A percentile compares a stretch with the other conserved stretches of the same genome.
Evolutionary conservation across 2,797 vertebrate genomes (phyloP).

Genomic region (Lacerta bilineata): DNA sequence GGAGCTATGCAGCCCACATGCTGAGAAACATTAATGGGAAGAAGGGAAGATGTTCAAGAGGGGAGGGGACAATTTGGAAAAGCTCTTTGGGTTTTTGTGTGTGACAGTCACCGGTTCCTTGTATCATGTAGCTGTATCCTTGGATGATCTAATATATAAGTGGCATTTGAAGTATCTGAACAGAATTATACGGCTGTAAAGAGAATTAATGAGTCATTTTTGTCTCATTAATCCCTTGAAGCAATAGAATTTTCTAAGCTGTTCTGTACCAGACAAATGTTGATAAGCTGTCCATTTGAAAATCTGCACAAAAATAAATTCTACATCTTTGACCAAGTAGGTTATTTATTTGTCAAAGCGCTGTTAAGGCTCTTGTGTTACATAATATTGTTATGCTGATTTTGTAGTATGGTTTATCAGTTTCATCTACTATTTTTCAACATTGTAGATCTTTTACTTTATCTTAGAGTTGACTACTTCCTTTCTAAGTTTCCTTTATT

Average conservation of each 20-base stretch:
- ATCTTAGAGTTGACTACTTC: not conserved
- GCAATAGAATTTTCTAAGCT: not conserved
- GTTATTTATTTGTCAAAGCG: not conserved
- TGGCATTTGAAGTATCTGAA: not conserved
- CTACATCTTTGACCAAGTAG: not conserved
- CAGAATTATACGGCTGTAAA: not conserved
- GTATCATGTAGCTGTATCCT: too few relatives aligned
- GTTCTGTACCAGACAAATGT: not conserved
- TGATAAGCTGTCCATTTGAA: not conserved
- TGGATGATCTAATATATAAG: not conserved
- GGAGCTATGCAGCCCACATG: too few relatives aligned
- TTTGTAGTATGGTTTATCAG: not conserved
- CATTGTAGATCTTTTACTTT: not conserved
- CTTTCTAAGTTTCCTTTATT: not conserved
- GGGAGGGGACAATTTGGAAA: not conserved
- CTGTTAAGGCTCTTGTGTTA: not conserved
- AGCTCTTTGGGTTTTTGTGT: not conserved
- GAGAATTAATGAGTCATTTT: not conserved
- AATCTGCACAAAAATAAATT: not conserved
- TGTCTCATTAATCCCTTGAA: not conserved
- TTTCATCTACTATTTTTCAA: not conserved
- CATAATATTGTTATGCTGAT: not conserved
- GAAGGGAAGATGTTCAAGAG: not conserved
- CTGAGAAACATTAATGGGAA: too few relatives aligned
- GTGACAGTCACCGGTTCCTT: not conserved